Percentiles rank a stretch among this genome's conserved stretches.
phyloP scores from a whole-genome alignment of 1,140 invertebrate genomes.

The Eriosoma lanigerum region DNA sequence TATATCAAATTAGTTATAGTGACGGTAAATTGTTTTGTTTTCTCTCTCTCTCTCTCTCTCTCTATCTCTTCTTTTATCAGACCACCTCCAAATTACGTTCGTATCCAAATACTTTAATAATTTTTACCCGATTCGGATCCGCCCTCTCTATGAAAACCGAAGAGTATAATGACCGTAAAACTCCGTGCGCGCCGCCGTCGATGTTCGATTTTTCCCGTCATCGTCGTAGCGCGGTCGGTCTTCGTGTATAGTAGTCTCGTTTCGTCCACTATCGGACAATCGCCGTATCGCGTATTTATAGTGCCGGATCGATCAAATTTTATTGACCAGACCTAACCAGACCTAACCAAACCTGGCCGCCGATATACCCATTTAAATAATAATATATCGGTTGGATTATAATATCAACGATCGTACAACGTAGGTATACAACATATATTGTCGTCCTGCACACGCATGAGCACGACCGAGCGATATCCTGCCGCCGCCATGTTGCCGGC shows the following conservation, averaged over 20 bases:
- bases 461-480: too few species aligned
- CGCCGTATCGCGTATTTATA: not conserved
- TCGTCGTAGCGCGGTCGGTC: not conserved
- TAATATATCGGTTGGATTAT: too few species aligned
- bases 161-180: slow-evolving; percentile 23
- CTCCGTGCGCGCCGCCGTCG: not conserved
- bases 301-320: not conserved
- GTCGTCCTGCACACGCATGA: not conserved
- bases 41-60: not conserved
- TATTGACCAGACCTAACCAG: not conserved
- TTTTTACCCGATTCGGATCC: not conserved
- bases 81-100: too few species aligned
- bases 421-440: not conserved
- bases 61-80: not conserved
- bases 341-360: not conserved
- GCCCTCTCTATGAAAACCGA: not conserved
- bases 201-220: slow-evolving; percentile 14
- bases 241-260: not conserved
- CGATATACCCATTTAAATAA: too few species aligned
- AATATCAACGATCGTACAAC: too few species aligned
- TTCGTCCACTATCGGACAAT: not conserved
- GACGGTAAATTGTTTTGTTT: not conserved
- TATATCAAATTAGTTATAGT: slow-evolving; percentile 36
- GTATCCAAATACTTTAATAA: too few species aligned
- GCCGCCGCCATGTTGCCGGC: not conserved